A percentile compares a stretch with the other conserved stretches of the same genome.
Conservation (phyloP, 1,140 invertebrate species). For the Bombus breviceps region DNA sequence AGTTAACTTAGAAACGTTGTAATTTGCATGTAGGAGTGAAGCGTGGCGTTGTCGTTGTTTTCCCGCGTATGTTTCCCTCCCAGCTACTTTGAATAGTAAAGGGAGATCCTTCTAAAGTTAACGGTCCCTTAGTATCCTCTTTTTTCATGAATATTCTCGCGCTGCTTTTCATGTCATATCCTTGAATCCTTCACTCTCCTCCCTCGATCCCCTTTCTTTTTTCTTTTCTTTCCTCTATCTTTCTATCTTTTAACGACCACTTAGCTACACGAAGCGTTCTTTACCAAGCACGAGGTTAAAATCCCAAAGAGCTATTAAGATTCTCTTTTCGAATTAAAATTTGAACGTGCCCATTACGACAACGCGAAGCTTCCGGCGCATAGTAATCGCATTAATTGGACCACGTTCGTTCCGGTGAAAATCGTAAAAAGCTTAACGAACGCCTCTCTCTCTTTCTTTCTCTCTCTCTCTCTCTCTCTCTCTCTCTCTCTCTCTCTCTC, state of each 20-base stretch:
- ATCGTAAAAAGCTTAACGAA: constrained; percentile 16
- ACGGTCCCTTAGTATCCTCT: constrained; percentile 11
- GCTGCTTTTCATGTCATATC: background rate
- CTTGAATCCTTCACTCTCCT: background rate
- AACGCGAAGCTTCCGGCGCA: background rate
- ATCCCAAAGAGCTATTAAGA: background rate
- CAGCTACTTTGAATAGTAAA: constrained; percentile 41
- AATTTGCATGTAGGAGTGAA: constrained; percentile 30
- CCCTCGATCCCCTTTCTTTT: background rate
- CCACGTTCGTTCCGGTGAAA: constrained; percentile 6
- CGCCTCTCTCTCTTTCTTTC: background rate
- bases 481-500: too few relatives aligned
- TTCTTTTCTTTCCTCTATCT: background rate
- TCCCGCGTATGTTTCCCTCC: background rate
- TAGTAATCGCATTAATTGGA: constrained; percentile 16
- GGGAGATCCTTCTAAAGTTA: constrained; percentile 23
- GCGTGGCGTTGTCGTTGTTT: background rate
- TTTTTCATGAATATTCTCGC: constrained; percentile 45
- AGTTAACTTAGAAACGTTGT: background rate
- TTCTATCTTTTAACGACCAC: constrained; percentile 1
- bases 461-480: background rate
- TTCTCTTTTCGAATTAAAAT: constrained; percentile 25
- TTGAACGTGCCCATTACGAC: background rate
- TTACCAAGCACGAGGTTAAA: background rate
- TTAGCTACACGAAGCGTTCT: background rate